phyloP scores from a whole-genome alignment of 2,888 invertebrate species.

The Celastrina argiolus region DNA sequence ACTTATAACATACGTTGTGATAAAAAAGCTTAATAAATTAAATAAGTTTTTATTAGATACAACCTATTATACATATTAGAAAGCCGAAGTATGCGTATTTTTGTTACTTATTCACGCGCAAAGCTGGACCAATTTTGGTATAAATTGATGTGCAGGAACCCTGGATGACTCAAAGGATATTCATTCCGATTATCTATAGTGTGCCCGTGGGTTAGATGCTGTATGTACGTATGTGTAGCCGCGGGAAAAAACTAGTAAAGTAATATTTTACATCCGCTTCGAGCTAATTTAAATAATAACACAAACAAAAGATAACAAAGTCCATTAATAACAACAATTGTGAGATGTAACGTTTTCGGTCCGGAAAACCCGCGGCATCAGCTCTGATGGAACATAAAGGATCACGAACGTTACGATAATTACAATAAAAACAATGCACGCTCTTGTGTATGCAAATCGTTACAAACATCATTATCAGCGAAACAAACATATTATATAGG shows the following conservation, averaged over 20 bases:
- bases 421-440: conserved; percentile 8
- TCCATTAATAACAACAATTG: conserved; percentile 25
- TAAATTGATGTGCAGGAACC: too few relatives aligned
- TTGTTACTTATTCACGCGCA: too few relatives aligned
- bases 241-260: neutral
- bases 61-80: too few relatives aligned
- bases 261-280: neutral
- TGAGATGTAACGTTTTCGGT: neutral
- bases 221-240: too few relatives aligned
- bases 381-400: neutral
- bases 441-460: neutral
- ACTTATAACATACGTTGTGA: too few relatives aligned
- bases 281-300: neutral
- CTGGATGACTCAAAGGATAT: too few relatives aligned
- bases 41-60: too few relatives aligned
- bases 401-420: conserved; percentile 5
- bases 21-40: too few relatives aligned
- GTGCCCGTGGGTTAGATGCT: too few relatives aligned
- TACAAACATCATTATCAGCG: neutral
- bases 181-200: too few relatives aligned
- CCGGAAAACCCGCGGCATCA: conserved; percentile 9
- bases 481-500: neutral
- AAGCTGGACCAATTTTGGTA: too few relatives aligned
- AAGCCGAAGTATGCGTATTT: too few relatives aligned
- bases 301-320: neutral